Base-by-base conservation (phyloP, 1,140 invertebrate genomes). In the Camponotus pennsylvanicus region DNA sequence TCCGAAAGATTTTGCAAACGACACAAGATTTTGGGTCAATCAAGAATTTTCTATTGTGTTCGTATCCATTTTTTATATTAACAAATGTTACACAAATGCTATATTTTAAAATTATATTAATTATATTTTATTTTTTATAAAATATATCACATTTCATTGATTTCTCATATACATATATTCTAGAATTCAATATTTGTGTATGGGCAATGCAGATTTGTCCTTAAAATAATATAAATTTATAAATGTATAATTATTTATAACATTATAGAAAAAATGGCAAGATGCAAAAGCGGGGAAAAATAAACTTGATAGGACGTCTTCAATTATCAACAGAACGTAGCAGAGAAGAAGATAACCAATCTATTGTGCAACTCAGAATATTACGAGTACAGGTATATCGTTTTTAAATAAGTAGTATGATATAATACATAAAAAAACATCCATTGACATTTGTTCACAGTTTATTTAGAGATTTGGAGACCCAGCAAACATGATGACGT, bases 281-380 rank as follows among this genome's bases (percentile, higher is more conserved):
- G 95, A 95, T 97, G 21, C 99, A 99, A 94, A 98, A 98, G 92
- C 95, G 99, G 90, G 99, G 99, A 34, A 99, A 99, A 96, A 95
- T 97, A 11, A 99, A 99, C 96, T 95, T 99, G 80, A 98, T 99
- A 94, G 99, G 99, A 70, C 96, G 99, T 88, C 95, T 99, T 66
- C 99, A 99, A 95, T 94, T 99, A 49, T 99, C 98, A 89, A 99
- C 99, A 6, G 99, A 99, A 95, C 97, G 98, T 84, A 98, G 98
- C 88, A 98, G 99, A 95, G 97, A 99, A 93, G 99, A 99, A 95
- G 98, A 99, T 94, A 99, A 99, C 95, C 98, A 99, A 95, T 98
- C 98, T 61, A 99, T 99, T 93, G 98, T 99, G 89, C 98, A 99
- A 94, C 96, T 99, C 57, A 96, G 99, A 93, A 99, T 99, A 94